Evolutionary conservation across 2,113 vertebrate genomes (phyloP), one percentile per base, ranked within the genome.

Genomic region (Prionailurus viverrinus): DNA sequence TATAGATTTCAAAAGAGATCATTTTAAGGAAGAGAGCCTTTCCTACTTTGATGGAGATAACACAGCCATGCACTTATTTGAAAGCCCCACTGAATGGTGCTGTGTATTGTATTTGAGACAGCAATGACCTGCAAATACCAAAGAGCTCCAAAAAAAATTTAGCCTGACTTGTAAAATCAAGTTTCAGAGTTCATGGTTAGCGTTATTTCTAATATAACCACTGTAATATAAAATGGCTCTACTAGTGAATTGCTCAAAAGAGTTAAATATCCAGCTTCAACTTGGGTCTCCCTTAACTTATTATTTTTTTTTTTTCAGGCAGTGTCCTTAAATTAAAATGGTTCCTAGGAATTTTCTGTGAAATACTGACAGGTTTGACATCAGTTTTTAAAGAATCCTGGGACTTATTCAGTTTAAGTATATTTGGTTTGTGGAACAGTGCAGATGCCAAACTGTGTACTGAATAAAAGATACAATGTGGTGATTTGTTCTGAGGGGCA

Each of bases 391-490:
- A 92, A 51, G 25, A 93, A 69, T 0, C 18, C 66, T 33, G 51
- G 95, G 69, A 84, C 36, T 89, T 80, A 36, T 4, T 95, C 27
- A 25, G 18, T 92, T 94, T 95, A 80, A 92, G 87, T 80, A 53
- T 31, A 81, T 92, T 93, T 93, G 53, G 41, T 74, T 93, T 97
- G 31, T 95, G 8, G 53, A 94, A 94, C 15, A 90, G 36, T 61
- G 18, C 51, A 90, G 27, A 94, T 79, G 61, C 13, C 51, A 39
- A 78, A 76, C 4, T 31, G 12, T 69, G 29, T 92, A 87, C 89
- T 94, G 89, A 96, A 92, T 92, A 94, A 96, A 95, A 97, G 69
- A 94, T 82, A 89, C 79, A 96, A 96, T 65, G 36, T 13, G 33
- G 4, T 33, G 15, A 85, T 96, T 97, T 95, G 88, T 96, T 95